A percentile compares a stretch with the other conserved stretches of the same genome.
Conservation (phyloP, 2,888 invertebrate species). For the Ochlodes sylvanus region DNA sequence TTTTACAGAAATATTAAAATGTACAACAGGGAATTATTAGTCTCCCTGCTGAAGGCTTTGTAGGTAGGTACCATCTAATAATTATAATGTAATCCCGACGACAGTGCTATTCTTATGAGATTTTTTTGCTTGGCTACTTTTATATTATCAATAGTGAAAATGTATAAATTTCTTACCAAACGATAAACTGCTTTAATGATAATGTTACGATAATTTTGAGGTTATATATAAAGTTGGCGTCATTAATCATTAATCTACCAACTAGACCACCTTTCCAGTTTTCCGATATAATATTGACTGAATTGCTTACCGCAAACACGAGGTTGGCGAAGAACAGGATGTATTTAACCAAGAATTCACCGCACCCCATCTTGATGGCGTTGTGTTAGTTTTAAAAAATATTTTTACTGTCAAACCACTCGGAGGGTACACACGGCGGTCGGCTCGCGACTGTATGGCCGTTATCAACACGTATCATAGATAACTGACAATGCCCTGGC, state of each 20-base stretch:
- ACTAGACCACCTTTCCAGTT: too few relatives aligned
- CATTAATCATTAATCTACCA: background rate
- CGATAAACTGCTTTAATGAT: too few relatives aligned
- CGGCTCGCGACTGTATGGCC: background rate
- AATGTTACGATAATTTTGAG: background rate
- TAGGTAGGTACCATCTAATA: too few relatives aligned
- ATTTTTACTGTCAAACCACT: too few relatives aligned
- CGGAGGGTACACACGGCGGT: background rate
- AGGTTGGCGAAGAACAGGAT: slow-evolving; percentile 91
- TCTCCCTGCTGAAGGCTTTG: too few relatives aligned
- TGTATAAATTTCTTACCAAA: too few relatives aligned
- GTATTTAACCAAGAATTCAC: slow-evolving; percentile 90
- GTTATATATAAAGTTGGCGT: background rate
- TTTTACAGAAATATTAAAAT: too few relatives aligned
- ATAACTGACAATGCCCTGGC: background rate
- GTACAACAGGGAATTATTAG: too few relatives aligned
- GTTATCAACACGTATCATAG: background rate
- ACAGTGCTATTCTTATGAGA: too few relatives aligned
- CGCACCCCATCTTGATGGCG: slow-evolving; percentile 85
- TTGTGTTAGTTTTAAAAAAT: background rate
- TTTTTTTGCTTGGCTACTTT: too few relatives aligned
- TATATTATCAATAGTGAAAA: too few relatives aligned
- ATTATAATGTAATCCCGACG: too few relatives aligned
- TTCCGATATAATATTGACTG: background rate
- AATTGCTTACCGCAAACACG: slow-evolving; percentile 89